Base-by-base conservation (phyloP, 2,888 invertebrate species). In the Smittia sp. region DNA sequence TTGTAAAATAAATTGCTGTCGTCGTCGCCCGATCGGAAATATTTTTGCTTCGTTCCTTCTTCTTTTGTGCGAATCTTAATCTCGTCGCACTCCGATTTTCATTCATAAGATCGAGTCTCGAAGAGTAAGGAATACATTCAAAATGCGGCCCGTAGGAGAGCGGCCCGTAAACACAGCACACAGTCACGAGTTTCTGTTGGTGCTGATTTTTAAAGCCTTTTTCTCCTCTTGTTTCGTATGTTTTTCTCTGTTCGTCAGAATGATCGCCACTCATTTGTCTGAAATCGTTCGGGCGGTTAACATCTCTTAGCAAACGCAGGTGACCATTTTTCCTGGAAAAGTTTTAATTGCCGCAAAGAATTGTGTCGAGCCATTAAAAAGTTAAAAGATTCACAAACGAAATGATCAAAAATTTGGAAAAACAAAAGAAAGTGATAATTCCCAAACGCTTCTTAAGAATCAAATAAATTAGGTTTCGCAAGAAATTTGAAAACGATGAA, bases 281-380 rank as follows among this genome's bases (percentile, higher is more conserved):
- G 52, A 52, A 69, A 69, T 41, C 69, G 41, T 54, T 69, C 25
- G 41, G 54, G 27, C 69, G 69, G 41, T 69, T 69, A 69, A 69
- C 69, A 69, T 69, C 69, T 22, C 25, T 46, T 69, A 24, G 22
- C 2, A 20, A 18, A 15, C 13, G 7, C 15, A 22, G 22, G 27
- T 6, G 15, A 27, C 25, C 6, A 46, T 46, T 3, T 46, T 46
- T 32, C 15, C 52, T 46, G n/a, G 4, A 54, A 7, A 54, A 54
- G 2, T 18, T 54, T 20, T 18, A 54, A 7, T 15, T 54, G 13
- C 7, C 4, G 4, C 15, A 1, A 54, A 54, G 3, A 54, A 54
- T 2, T 1, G 15, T 41, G 13, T 41, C 15, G 15, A 20, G n/a
- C n/a, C 9, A 54, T 18, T 20, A 54, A 20, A 54, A 15, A 54